phyloP scores from a whole-genome alignment of 2,113 vertebrate species.

The Pedetes capensis region DNA sequence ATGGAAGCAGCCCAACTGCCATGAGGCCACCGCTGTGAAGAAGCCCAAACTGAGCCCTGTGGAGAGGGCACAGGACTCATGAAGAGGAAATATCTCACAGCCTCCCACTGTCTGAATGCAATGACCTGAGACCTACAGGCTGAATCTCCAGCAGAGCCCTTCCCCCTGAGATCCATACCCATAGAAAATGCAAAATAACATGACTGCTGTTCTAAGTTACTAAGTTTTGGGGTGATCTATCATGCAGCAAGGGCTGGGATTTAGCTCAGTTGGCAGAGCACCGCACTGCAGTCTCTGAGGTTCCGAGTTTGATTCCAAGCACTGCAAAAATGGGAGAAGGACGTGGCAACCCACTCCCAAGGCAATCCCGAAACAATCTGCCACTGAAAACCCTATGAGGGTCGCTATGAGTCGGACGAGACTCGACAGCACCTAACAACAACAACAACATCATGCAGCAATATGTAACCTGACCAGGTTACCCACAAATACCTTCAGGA shows the following conservation, averaged over 20 bases:
- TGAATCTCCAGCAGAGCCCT: neutral
- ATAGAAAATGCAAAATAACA: neutral
- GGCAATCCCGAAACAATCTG: too few species aligned
- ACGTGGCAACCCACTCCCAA: too few species aligned
- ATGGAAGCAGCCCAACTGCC: neutral
- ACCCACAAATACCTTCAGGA: neutral
- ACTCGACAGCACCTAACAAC: too few species aligned
- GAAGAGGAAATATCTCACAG: neutral
- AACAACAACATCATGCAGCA: too few species aligned
- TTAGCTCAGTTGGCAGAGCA: too few species aligned
- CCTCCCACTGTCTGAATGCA: neutral
- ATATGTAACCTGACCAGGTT: neutral
- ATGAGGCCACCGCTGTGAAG: neutral
- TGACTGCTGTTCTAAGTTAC: neutral
- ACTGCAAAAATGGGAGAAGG: too few species aligned
- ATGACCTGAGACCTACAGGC: neutral
- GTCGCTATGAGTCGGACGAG: too few species aligned
- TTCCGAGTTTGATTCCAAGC: too few species aligned
- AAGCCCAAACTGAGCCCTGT: neutral
- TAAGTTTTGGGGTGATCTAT: neutral
- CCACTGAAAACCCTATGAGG: too few species aligned
- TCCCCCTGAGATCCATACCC: neutral
- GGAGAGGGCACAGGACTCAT: neutral
- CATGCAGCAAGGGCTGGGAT: too few species aligned
- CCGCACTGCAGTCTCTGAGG: too few species aligned